A percentile compares a stretch with the other conserved stretches of the same genome.
Conservation (phyloP, 2,113 vertebrate genomes). For the Elachura formosa region DNA sequence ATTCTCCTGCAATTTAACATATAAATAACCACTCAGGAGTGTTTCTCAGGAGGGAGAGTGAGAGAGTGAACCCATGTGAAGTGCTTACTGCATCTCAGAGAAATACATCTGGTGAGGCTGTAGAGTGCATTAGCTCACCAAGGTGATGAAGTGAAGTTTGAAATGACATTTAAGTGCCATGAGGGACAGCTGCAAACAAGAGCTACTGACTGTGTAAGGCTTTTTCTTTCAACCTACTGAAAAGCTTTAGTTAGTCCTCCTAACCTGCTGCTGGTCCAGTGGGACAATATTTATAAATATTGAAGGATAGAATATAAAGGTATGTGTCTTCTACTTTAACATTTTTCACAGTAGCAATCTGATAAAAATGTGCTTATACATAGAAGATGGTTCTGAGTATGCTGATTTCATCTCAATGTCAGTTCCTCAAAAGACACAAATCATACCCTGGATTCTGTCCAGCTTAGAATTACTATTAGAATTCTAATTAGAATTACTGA, state of each 20-base stretch:
- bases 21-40: constrained; percentile 10
- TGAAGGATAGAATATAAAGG: background rate
- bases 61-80: background rate
- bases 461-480: no score
- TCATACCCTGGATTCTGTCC: background rate
- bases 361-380: background rate
- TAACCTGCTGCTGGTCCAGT: background rate
- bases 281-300: background rate
- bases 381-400: background rate
- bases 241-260: constrained; percentile 10
- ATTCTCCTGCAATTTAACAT: background rate
- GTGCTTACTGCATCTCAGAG: background rate
- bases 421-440: background rate
- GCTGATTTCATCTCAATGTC: background rate
- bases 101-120: background rate
- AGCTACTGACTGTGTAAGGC: background rate
- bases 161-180: constrained; percentile 40
- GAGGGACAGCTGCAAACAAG: background rate
- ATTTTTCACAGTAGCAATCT: background rate
- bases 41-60: background rate
- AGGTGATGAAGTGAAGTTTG: constrained; percentile 50
- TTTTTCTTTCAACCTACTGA: constrained; percentile 6
- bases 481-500: background rate
- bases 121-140: constrained; percentile 11
- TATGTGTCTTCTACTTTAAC: background rate